Evolutionary conservation across 2,113 vertebrate genomes (phyloP), one percentile per base, ranked within the genome.

Genomic region (Xyliphius kryptos): DNA sequence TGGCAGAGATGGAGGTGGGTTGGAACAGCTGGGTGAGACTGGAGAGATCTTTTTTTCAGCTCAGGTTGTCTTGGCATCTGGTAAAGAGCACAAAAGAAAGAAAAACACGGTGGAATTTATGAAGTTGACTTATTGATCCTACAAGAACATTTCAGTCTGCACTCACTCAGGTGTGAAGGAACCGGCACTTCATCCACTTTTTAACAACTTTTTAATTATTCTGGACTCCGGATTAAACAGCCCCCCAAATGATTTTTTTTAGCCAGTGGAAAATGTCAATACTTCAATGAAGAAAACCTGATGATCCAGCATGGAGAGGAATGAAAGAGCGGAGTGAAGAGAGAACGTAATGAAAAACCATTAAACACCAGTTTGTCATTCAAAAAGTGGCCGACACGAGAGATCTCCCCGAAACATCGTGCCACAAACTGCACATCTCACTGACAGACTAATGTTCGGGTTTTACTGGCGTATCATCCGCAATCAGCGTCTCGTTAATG

Each of bases 221-320:
- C 7, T 32, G 4, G 26, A 32, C 26, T 32, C 26, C 26, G 26
- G 61, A 62, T 56, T 43, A 37, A 44, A 41, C 59, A 37, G 47
- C 52, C 41, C 14, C 51, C 17, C 43, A 38, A 44, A 50, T 50
- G 26, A 59, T 63, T 66, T 65, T 66, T 65, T 66, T 66, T 26
- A 7, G 50, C 49, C 43, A 13, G 43, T 50, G 40, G 60, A 16
- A 69, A 63, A 63, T 66, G 50, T 66, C 50, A 59, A 55, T 53
- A 70, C 37, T 49, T 17, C 17, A 54, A n/a, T 32, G n/a, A 12
- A 66, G 49, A 14, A n/a, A 49, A 49, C 12, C 26, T 59, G 60
- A 70, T 43, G 44, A 60, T 60, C 12, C 2, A 15, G 46, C 9
- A 5, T 20, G n/a, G 22, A 32, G 15, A 40, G 48, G 47, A 19